A percentile compares a stretch with the other conserved stretches of the same genome.
Evolutionary conservation across 2,113 vertebrate genomes (phyloP).

Genomic region (Lagopus leucura): DNA sequence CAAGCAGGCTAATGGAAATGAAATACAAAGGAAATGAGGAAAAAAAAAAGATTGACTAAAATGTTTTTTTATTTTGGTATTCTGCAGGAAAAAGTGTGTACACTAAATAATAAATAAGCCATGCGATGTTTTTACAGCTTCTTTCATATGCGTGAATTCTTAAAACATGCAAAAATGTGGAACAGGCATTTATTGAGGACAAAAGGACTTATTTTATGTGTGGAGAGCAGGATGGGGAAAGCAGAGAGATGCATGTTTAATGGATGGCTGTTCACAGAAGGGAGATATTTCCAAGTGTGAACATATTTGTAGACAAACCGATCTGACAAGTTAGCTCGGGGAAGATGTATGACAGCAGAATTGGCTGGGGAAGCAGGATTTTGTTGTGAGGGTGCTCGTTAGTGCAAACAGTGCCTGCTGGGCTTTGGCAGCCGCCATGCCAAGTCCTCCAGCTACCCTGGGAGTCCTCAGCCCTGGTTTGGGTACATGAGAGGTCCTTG

Average conservation of each 20-base stretch:
- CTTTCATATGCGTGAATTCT: slow-evolving; percentile 87
- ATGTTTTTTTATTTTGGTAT: slow-evolving; percentile 76
- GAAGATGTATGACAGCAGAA: slow-evolving; percentile 48
- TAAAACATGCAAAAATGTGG: slow-evolving; percentile 82
- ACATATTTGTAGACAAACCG: slow-evolving; percentile 74
- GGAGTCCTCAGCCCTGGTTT: background rate
- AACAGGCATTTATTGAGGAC: slow-evolving; percentile 74
- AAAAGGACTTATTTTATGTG: slow-evolving; percentile 67
- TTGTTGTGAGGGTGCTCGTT: background rate
- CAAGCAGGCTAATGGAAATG: slow-evolving; percentile 93
- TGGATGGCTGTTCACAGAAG: slow-evolving; percentile 59
- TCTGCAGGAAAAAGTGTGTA: slow-evolving; percentile 60
- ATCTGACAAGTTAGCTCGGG: slow-evolving; percentile 80
- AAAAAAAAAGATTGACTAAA: slow-evolving; percentile 54
- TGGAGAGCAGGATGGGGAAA: slow-evolving; percentile 5
- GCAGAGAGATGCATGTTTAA: slow-evolving; percentile 75
- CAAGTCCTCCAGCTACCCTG: background rate
- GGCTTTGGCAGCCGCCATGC: background rate
- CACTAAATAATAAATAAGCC: slow-evolving; percentile 94
- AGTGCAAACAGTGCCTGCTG: slow-evolving; percentile 53
- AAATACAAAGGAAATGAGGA: slow-evolving; percentile 82
- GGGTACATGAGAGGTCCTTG: background rate
- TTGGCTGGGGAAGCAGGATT: slow-evolving; percentile 32
- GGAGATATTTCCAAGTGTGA: slow-evolving; percentile 50
- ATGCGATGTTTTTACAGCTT: slow-evolving; percentile 81